A percentile compares a stretch with the other conserved stretches of the same genome.
Evolutionary conservation across 1,140 invertebrate genomes (phyloP).

Genomic region (Drosophila athabasca): DNA sequence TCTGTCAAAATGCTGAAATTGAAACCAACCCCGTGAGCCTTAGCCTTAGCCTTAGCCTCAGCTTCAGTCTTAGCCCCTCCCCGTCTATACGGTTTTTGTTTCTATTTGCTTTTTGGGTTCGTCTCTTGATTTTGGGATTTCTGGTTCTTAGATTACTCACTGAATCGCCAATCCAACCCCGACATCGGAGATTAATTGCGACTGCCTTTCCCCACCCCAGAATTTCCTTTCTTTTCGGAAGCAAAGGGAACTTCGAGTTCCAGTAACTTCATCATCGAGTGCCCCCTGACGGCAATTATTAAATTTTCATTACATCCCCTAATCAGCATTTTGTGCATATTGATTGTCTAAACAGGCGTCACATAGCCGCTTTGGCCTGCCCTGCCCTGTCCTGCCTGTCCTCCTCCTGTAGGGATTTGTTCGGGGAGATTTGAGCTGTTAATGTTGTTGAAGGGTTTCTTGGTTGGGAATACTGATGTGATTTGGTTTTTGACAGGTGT

Average conservation of each 20-base stretch:
- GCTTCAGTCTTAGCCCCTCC: neutral
- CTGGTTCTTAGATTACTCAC: slow-evolving; percentile 43
- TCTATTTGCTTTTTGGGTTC: slow-evolving; percentile 15
- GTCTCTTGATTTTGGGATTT: slow-evolving; percentile 23
- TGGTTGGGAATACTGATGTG: neutral
- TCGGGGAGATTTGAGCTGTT: slow-evolving; percentile 7
- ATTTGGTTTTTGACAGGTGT: slow-evolving; percentile 60
- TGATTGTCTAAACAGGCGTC: slow-evolving; percentile 65
- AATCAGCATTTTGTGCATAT: slow-evolving; percentile 77
- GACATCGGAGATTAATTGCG: slow-evolving; percentile 68
- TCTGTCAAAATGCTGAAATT: slow-evolving; percentile 68
- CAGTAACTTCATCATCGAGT: slow-evolving; percentile 53
- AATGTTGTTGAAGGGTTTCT: slow-evolving; percentile 17
- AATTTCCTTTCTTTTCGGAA: neutral
- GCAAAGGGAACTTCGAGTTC: neutral
- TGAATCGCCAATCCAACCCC: slow-evolving; percentile 29
- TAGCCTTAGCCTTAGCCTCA: neutral
- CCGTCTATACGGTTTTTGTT: slow-evolving; percentile 28
- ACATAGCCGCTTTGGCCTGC: slow-evolving; percentile 12
- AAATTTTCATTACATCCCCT: slow-evolving; percentile 83
- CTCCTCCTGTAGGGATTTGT: slow-evolving; percentile 10
- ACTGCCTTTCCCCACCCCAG: slow-evolving; percentile 18
- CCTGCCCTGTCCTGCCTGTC: slow-evolving; percentile 3
- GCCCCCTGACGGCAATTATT: slow-evolving; percentile 75
- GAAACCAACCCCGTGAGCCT: slow-evolving; percentile 71